Evolutionary conservation across 2,113 vertebrate genomes (phyloP).

Genomic region (Conger conger): DNA sequence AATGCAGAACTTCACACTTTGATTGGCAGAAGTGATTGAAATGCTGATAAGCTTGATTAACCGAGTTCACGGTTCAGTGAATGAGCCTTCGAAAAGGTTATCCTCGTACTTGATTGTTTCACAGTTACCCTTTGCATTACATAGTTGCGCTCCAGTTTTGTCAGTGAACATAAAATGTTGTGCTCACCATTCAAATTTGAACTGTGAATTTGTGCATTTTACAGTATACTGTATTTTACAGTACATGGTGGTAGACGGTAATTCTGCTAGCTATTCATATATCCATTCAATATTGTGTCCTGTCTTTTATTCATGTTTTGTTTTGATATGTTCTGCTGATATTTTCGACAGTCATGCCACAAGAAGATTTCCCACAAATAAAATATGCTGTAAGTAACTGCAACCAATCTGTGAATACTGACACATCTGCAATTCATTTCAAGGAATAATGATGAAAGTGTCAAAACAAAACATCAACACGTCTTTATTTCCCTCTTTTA

Average conservation of each 20-base stretch:
- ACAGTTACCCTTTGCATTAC: slow-evolving; percentile 39
- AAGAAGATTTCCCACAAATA: neutral
- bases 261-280: neutral
- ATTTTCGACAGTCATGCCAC: neutral
- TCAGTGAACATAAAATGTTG: neutral
- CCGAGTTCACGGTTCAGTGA: slow-evolving; percentile 47
- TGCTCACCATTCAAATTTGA: neutral
- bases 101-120: slow-evolving; percentile 34
- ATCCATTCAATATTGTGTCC: neutral
- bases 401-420: neutral
- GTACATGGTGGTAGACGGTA: neutral
- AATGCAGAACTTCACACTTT: slow-evolving; percentile 43
- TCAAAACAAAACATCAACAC: slow-evolving; percentile 13
- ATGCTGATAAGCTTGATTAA: slow-evolving; percentile 59
- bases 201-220: neutral
- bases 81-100: slow-evolving; percentile 46
- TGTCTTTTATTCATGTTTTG: neutral
- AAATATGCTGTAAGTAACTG: neutral
- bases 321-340: neutral
- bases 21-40: slow-evolving; percentile 53
- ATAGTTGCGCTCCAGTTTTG: slow-evolving; percentile 15
- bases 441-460: neutral
- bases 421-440: neutral
- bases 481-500: neutral
- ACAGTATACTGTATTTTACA: neutral